Evolutionary conservation across 1,140 invertebrate genomes (phyloP).

Genomic region (Drosophila ambigua): DNA sequence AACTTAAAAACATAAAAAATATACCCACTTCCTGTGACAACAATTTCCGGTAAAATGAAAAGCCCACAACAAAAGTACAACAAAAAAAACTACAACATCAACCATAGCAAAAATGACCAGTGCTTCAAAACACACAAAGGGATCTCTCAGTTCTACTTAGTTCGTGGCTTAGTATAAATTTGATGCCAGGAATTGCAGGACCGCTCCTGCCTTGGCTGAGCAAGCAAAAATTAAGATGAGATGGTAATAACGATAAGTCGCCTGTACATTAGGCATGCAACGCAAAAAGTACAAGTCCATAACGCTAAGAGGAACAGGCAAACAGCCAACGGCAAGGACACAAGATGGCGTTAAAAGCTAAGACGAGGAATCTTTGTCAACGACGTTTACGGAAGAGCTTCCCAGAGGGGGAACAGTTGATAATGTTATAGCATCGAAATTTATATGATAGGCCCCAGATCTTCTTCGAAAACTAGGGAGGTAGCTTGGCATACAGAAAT

Average conservation of each 20-base stretch:
- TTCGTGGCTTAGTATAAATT: slow-evolving; percentile 75
- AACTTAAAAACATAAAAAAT: slow-evolving; percentile 80
- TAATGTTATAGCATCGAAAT: slow-evolving; percentile 81
- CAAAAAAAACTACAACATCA: slow-evolving; percentile 25
- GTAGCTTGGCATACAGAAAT: slow-evolving; percentile 64
- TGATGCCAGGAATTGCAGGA: slow-evolving; percentile 70
- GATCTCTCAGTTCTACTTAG: slow-evolving; percentile 45
- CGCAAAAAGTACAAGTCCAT: slow-evolving; percentile 39
- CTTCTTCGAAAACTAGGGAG: not conserved
- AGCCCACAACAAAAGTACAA: slow-evolving; percentile 69
- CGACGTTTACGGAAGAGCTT: slow-evolving; percentile 32
- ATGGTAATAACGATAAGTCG: slow-evolving; percentile 77
- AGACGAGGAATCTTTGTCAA: slow-evolving; percentile 46
- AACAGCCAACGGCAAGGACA: slow-evolving; percentile 19
- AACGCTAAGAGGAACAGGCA: slow-evolving; percentile 41
- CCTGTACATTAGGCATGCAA: slow-evolving; percentile 64
- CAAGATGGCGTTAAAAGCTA: slow-evolving; percentile 72
- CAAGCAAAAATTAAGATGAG: slow-evolving; percentile 76
- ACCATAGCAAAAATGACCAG: slow-evolving; percentile 41
- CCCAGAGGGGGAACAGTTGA: slow-evolving; percentile 41
- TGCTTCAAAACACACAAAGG: slow-evolving; percentile 61
- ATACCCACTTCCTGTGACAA: slow-evolving; percentile 75
- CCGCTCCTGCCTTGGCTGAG: slow-evolving; percentile 62
- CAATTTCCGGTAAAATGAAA: slow-evolving; percentile 80
- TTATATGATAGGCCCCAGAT: slow-evolving; percentile 59